Percentiles rank a stretch among this genome's conserved stretches.
Conservation (phyloP, 1,140 invertebrate genomes). For the Phymorhynchus buccinoides region DNA sequence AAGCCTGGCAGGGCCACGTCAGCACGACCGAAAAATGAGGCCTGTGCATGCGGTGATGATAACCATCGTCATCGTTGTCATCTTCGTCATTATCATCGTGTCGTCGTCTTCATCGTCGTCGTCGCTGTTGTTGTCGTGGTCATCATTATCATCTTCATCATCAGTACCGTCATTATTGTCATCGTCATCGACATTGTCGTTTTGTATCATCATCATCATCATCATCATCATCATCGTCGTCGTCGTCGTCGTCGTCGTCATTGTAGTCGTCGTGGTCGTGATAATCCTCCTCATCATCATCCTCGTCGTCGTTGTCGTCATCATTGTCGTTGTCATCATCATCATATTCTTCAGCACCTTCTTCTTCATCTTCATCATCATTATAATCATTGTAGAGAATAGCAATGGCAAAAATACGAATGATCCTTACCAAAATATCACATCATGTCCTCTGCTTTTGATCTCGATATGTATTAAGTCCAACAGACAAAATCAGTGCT, state of each 20-base stretch:
- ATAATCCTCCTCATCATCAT: background rate
- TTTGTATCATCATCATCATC: background rate
- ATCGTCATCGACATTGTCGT: background rate
- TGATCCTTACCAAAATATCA: too few relatives aligned
- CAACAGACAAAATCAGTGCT: too few relatives aligned
- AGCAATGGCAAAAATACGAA: too few relatives aligned
- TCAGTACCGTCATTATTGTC: background rate
- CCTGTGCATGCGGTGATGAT: too few relatives aligned
- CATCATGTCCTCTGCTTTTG: too few relatives aligned
- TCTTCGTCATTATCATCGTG: background rate
- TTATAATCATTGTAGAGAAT: too few relatives aligned
- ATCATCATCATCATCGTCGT: background rate
- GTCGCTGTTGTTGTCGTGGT: background rate
- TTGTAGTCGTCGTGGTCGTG: too few relatives aligned
- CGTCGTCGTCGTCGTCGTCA: background rate
- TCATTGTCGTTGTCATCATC: background rate
- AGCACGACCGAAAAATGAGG: constrained; percentile 87
- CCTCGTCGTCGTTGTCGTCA: background rate
- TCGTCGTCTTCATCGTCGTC: background rate
- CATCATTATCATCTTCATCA: background rate
- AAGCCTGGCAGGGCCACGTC: constrained; percentile 88
- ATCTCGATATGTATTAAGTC: too few relatives aligned
- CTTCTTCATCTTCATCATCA: background rate
- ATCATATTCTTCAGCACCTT: background rate
- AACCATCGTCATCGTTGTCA: background rate